Percentiles rank a stretch among this genome's conserved stretches.
phyloP scores from a whole-genome alignment of 2,797 vertebrate species.

The Chelidonichthys spinosus region DNA sequence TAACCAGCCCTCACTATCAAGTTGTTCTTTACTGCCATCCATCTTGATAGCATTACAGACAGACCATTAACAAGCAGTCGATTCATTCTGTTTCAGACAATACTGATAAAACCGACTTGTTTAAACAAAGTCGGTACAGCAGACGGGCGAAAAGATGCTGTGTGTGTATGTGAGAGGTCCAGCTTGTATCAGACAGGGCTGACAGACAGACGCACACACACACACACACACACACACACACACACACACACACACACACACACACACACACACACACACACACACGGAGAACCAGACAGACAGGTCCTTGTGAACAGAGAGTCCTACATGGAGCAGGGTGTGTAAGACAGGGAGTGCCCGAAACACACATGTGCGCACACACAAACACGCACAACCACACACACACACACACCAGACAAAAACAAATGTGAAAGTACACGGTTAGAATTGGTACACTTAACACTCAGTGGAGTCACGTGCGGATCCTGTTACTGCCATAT shows the following conservation, averaged over 20 bases:
- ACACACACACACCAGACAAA: constrained; percentile 48
- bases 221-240: constrained; percentile 19
- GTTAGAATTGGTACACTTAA: constrained; percentile 55
- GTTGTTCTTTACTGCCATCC: constrained; percentile 1
- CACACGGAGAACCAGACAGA: constrained; percentile 69
- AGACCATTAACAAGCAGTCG: constrained; percentile 51
- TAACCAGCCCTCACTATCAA: constrained; percentile 1
- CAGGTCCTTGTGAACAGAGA: constrained; percentile 62
- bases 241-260: constrained; percentile 23
- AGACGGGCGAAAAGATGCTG: constrained; percentile 9
- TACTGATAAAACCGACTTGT: constrained; percentile 51
- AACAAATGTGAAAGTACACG: constrained; percentile 67
- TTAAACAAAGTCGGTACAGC: constrained; percentile 49
- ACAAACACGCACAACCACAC: constrained; percentile 14
- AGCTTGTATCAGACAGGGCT: constrained; percentile 33
- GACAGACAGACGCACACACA: constrained; percentile 29
- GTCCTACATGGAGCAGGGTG: constrained; percentile 56
- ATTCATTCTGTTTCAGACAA: constrained; percentile 53
- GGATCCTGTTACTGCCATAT: neutral
- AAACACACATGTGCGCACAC: constrained; percentile 34
- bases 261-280: constrained; percentile 19
- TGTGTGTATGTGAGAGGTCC: constrained; percentile 16
- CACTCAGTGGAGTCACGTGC: constrained; percentile 37
- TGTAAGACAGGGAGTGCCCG: constrained; percentile 69
- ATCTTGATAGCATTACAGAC: constrained; percentile 37